Conservation (phyloP, 2,888 invertebrate species). For the Mellilla xanthometata region DNA sequence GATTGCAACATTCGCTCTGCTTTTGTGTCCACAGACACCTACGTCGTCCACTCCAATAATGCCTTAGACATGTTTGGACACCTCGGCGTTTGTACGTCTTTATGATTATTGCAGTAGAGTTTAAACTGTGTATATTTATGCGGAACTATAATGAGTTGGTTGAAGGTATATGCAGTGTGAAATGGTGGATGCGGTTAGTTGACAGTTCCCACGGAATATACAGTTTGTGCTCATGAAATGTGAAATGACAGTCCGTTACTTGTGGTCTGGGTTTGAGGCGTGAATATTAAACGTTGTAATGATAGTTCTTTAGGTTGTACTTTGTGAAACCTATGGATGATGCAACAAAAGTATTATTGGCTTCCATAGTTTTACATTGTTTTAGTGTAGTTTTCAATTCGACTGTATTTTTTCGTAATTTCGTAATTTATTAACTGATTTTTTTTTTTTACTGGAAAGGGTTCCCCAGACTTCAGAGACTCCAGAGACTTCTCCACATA, state of each 20-base stretch:
- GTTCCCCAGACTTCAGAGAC: no score
- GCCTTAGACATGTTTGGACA: conserved; percentile 19
- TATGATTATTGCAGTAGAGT: conserved; percentile 14
- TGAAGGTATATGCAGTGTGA: conserved; percentile 25
- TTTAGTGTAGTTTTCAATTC: no score
- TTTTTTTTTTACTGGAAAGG: no score
- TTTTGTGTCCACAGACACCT: conserved; percentile 33
- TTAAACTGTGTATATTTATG: conserved; percentile 8
- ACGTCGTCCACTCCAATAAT: conserved; percentile 26
- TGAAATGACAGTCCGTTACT: conserved; percentile 59
- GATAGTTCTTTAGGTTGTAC: no score
- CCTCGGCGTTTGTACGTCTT: conserved; percentile 6
- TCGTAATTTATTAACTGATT: no score
- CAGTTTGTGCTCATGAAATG: conserved; percentile 56
- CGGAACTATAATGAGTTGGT: conserved; percentile 16
- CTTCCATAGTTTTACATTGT: no score
- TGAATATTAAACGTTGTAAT: not conserved
- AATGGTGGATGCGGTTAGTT: conserved; percentile 41
- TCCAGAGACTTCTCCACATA: no score
- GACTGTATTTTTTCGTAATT: no score
- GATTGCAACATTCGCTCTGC: conserved; percentile 28
- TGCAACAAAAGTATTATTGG: no score
- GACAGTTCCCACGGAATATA: conserved; percentile 64
- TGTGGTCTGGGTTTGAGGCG: conserved; percentile 33
- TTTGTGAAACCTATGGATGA: no score